Evolutionary conservation across 1,140 invertebrate genomes (phyloP), one percentile per base, ranked within the genome.

Genomic region (Saccostrea cuccullata): DNA sequence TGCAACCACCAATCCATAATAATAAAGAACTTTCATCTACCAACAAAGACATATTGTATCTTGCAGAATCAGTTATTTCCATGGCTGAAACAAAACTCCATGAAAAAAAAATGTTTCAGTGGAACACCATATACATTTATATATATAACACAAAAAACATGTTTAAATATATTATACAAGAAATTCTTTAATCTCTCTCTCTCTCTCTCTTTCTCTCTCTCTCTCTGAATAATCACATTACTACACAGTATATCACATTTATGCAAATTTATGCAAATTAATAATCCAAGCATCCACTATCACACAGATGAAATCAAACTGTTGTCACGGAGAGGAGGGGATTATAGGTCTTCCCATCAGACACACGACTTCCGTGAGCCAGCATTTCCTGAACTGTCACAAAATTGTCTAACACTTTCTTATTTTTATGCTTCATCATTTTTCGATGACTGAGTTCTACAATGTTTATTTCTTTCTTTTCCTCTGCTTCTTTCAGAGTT

Each of bases 351-450:
- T 94, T 94, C 23, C 92, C 91, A 12, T 94, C 93, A n/a, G 91
- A 87, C 15, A 93, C 92, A 86, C 94, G 92, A 88, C 92, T 95
- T 17, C 95, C 95, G 86, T 96, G 95, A 4, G 94, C 95, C 55
- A 95, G 89, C 90, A 96, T 94, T 91, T 96, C 95, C 89, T 96
- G 95, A 20, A 96, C 93, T 13, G 95, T 96, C 12, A 95, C 95
- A 91, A 95, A 96, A 91, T 96, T 94, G 90, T 96, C 95, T 87
- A 96, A 94, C 30, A 95, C 92, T 89, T 95, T 95, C 88, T 94
- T 95, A 15, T 93, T 93, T 91, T 95, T 95, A 88, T 94, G 94
- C 86, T 94, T 95, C 90, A 94, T 94, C 95, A 96, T 95, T 92
- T 96, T 96, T 85, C 94, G 93, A 73, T 95, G 95, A 90, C 95